These are phyloP conservation scores for Linnaemya tessellans DNA, from an alignment of 2,888 invertebrate genomes.

Conservation along the genomic window DNA sequence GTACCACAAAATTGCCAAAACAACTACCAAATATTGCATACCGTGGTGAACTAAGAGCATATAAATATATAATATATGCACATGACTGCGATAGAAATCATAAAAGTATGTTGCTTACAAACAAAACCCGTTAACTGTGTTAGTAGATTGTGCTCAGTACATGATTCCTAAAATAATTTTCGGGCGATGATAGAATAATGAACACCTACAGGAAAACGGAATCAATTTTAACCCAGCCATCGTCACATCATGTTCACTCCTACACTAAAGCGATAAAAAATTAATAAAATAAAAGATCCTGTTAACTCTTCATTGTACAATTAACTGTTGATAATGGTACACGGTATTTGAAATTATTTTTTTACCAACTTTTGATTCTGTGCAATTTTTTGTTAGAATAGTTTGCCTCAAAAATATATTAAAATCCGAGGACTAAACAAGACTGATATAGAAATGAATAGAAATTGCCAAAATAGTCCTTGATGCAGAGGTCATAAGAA, in stretches of 20 bases:
- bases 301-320: neutral
- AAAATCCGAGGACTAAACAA: slow-evolving; percentile 11
- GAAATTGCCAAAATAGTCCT: slow-evolving; percentile 15
- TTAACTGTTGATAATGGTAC: neutral
- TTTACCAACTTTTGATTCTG: neutral
- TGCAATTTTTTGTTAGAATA: neutral
- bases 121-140: no score
- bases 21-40: neutral
- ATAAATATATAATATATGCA: no score
- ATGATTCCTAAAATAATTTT: no score
- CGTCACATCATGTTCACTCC: no score
- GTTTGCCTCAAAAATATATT: slow-evolving; percentile 7
- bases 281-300: neutral
- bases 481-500: slow-evolving; percentile 18
- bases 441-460: slow-evolving; percentile 37
- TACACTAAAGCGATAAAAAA: no score
- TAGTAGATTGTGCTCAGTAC: no score
- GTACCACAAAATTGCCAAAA: neutral
- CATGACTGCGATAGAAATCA: no score
- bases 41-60: no score
- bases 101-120: no score
- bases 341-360: neutral
- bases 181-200: no score
- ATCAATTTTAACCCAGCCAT: no score
- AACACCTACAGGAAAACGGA: no score